Base-by-base conservation (phyloP, 2,113 vertebrate species). In the Sinocyclocheilus anophthalmus region DNA sequence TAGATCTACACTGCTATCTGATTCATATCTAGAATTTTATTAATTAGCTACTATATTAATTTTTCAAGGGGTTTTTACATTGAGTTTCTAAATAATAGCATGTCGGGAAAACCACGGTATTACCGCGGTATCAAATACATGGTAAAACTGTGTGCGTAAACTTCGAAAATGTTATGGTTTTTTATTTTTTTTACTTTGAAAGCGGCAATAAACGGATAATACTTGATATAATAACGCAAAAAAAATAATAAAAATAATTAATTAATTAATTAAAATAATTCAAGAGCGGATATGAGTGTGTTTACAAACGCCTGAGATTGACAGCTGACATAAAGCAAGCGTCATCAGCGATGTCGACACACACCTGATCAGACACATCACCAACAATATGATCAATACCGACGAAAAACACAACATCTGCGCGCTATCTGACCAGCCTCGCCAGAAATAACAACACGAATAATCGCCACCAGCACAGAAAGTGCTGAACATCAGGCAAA, bases 261-360 rank as follows among this genome's bases (percentile, higher is more conserved):
- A 26, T 26, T 26, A 26, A 26, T 26, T 26, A 26, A 26, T 26
- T 26, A 26, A 10, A 70, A 20, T 37, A 70, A 70, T 20, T 57
- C 0, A 57, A 57, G 55, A 0, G 18, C 8, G 18, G 22, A n/a
- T 18, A 22, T 0, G 14, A 22, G 37, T 13, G 72, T 80, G 50
- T 80, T 48, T 75, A 42, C 26, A 67, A 20, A 11, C 53, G 72
- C 37, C 13, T 82, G 80, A 83, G 10, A 45, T 59, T 73, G 81
- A 83, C 81, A 59, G 20, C 26, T 16, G 67, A 83, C 20, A 59
- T 26, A 59, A 22, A 73, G n/a, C 67, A 45, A 10, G 3, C 42
- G 42, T 45, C 42, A 45, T 45, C 42, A 45, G 42, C 45, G 81
- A 83, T 83, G 81, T 73, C 81, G 81, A 83, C 69, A 83, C 81